Evolutionary conservation across 2,113 vertebrate genomes (phyloP).

Genomic region (Gymnarchus niloticus): DNA sequence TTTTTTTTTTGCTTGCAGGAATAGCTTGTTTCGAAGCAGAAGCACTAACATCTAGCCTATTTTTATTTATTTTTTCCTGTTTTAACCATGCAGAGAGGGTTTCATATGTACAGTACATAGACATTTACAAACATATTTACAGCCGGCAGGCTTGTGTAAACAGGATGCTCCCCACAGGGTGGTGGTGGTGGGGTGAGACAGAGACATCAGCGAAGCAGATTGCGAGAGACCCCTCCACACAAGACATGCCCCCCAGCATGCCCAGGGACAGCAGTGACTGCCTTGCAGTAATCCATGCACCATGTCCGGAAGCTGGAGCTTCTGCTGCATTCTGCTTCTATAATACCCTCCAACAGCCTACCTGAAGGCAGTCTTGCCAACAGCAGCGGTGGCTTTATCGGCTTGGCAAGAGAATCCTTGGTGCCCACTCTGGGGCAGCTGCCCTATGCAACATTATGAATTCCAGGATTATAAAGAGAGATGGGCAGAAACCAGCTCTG

Average conservation of each 20-base stretch:
- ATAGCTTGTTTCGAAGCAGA: constrained; percentile 43
- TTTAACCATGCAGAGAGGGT: constrained; percentile 49
- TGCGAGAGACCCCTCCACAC: neutral
- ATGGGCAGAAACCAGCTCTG: neutral
- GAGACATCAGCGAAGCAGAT: constrained; percentile 9
- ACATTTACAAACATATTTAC: constrained; percentile 53
- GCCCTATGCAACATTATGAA: neutral
- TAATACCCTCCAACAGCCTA: neutral
- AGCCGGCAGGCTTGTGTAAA: constrained; percentile 52
- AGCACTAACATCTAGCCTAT: constrained; percentile 32
- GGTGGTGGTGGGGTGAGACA: constrained; percentile 16
- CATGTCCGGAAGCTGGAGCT: neutral
- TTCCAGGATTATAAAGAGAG: neutral
- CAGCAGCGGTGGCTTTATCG: neutral
- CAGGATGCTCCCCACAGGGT: constrained; percentile 32
- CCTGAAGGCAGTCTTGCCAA: neutral
- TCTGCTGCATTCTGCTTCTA: neutral
- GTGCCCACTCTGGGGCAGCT: neutral
- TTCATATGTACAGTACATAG: constrained; percentile 18
- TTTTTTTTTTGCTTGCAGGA: constrained; percentile 31
- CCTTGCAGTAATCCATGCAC: neutral
- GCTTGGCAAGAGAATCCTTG: neutral
- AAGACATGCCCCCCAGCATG: neutral
- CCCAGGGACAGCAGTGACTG: neutral
- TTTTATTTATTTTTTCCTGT: neutral